phyloP scores from a whole-genome alignment of 2,113 vertebrate genomes.

The Cyanistes caeruleus region DNA sequence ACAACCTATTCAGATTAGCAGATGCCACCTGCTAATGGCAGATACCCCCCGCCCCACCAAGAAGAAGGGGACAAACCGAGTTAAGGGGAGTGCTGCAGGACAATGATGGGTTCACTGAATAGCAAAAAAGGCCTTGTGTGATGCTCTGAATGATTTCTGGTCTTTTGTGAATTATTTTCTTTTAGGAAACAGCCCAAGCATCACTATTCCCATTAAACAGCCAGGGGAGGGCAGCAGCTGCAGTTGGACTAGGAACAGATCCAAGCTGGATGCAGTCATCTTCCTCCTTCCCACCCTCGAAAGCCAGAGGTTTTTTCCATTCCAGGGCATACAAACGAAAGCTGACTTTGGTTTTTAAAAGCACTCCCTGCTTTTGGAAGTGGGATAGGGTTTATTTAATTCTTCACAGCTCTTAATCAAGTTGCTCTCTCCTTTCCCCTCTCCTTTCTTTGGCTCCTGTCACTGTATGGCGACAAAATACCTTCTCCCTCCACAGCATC shows the following conservation, averaged over 20 bases:
- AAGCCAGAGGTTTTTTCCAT: neutral
- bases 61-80: neutral
- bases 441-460: neutral
- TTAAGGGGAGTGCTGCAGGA: neutral
- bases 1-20: accelerated
- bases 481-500: neutral
- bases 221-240: constrained; percentile 50
- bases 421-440: neutral
- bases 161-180: neutral
- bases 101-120: accelerated
- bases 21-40: neutral
- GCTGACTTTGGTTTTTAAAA: neutral
- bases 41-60: accelerated
- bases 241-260: accelerated
- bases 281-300: neutral
- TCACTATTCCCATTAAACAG: accelerated
- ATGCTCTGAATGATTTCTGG: neutral
- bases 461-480: neutral
- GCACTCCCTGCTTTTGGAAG: neutral
- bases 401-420: neutral
- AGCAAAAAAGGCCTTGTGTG: neutral
- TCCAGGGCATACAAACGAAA: neutral
- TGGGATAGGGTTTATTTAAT: neutral
- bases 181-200: no score
- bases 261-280: neutral